Base-by-base conservation (phyloP, 2,113 vertebrate species). In the Opisthocomus hoazin region DNA sequence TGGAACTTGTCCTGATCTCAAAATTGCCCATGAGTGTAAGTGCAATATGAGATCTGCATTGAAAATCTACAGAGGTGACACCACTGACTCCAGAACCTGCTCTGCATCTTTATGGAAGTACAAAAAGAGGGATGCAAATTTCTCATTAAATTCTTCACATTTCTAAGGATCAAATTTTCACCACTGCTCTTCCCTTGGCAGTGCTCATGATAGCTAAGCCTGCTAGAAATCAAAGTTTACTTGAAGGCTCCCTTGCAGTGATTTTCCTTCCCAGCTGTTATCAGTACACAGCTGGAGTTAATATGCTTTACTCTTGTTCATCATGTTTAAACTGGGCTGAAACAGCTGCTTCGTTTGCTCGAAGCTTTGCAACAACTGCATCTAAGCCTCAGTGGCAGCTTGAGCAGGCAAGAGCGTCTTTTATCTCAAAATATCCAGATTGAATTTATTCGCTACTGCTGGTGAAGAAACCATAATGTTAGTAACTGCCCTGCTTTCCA, bases 231-330 rank as follows among this genome's bases (percentile, higher is more conserved):
- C 68, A 37, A 70, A 68, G 85, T 90, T 94, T 89, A 80, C 84
- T 88, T 88, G 58, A 84, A 85, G 74, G 84, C 68, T 94, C 65
- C 34, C 65, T 69, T 65, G 74, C 74, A 87, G 83, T 69, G 73
- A 89, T 92, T 95, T 93, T 90, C 89, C 77, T 89, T 78, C 84
- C 86, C 89, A 89, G 83, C 86, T 94, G 76, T 84, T 94, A 94
- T 89, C 94, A 63, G 80, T 30, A 68, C 60, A 82, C 94, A 96
- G 95, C 94, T 97, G 96, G 89, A 94, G 84, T 79, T 92, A 90
- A 96, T 96, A 92, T 79, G 61, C 41, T 91, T 84, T 76, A 53
- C 57, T 92, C 90, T 82, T 89, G 73, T 79, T 96, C 92, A 73
- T 77, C 48, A 22, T 89, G 80, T 95, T 95, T 94, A 69, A 92